Evolutionary conservation across 2,888 invertebrate genomes (phyloP).

Genomic region (Pemphredon lugubris): DNA sequence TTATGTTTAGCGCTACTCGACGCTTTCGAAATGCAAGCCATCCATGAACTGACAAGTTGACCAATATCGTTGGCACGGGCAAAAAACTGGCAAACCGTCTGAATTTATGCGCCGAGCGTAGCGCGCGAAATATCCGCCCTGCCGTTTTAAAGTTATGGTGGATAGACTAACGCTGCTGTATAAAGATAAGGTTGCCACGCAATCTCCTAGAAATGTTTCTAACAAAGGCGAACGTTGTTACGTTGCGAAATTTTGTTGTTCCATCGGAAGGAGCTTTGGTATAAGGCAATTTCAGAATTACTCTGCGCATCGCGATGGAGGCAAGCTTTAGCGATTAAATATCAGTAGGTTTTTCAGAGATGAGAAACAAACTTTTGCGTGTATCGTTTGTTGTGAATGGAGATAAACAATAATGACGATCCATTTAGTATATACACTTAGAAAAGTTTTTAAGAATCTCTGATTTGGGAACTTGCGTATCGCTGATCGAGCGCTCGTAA

Average conservation of each 20-base stretch:
- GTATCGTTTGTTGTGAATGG: too few species aligned
- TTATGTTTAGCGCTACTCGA: background rate
- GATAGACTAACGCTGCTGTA: background rate
- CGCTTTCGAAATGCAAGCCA: constrained; percentile 12
- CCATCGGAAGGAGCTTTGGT: background rate
- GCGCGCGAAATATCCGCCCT: background rate
- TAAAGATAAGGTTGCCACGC: constrained; percentile 1
- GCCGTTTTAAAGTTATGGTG: constrained; percentile 8
- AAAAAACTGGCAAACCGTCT: background rate
- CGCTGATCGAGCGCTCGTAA: too few species aligned
- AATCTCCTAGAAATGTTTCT: background rate
- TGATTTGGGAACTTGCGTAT: too few species aligned
- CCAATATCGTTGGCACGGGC: background rate
- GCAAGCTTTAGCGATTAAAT: too few species aligned
- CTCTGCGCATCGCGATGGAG: too few species aligned
- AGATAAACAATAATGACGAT: too few species aligned
- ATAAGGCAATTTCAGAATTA: too few species aligned
- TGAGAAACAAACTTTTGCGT: too few species aligned
- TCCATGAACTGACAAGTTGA: constrained; percentile 18
- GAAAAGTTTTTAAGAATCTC: too few species aligned
- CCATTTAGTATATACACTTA: too few species aligned
- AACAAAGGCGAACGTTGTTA: too few species aligned
- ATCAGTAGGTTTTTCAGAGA: too few species aligned
- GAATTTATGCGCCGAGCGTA: constrained; percentile 15
- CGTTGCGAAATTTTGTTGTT: background rate